Evolutionary conservation across 2,797 vertebrate genomes (phyloP), one percentile per base, ranked within the genome.

Genomic region (Helarctos malayanus): DNA sequence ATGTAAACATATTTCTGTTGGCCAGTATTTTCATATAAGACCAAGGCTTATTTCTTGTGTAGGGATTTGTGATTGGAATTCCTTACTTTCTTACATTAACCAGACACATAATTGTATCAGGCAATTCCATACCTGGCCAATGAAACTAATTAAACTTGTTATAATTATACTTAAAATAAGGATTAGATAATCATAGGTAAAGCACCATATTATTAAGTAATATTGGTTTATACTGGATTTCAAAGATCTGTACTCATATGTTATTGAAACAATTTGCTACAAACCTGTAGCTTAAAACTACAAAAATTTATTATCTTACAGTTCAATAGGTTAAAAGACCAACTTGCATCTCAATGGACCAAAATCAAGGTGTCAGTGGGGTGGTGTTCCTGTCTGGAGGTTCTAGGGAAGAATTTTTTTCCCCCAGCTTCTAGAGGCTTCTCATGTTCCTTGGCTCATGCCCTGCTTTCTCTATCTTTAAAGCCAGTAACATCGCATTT

Each of bases 141-240:
- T 69, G 47, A 32, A 45, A 79, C 25, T 83, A 63, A 79, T 56
- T 32, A 56, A 52, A 92, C 41, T 73, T 79, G 8, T 65, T 87
- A 11, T 78, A 83, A 79, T 65, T 96, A 63, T 82, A 38, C 61
- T 94, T 63, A 83, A 38, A 96, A 45, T 76, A 69, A 38, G 7
- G 19, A 88, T 69, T 88, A 78, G 25, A 21, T 47, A 47, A 7
- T 73, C 38, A 21, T 27, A 79, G 23, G 19, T 89, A 92, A 92
- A 84, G 69, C 25, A 84, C 14, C 11, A 21, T 59, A 88, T 54
- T 21, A 61, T 79, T 79, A 85, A 61, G 35, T 38, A 52, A 15
- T 89, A 54, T 32, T 56, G 45, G 32, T 92, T 61, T 56, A 84
- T 83, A 63, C 8, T 45, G 29, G 69, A 73, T 41, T 84, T 79